Percentiles rank a stretch among this genome's conserved stretches.
These are phyloP conservation scores for Thunnus thynnus DNA, from an alignment of 2,113 vertebrate species.

Conservation along the genomic window DNA sequence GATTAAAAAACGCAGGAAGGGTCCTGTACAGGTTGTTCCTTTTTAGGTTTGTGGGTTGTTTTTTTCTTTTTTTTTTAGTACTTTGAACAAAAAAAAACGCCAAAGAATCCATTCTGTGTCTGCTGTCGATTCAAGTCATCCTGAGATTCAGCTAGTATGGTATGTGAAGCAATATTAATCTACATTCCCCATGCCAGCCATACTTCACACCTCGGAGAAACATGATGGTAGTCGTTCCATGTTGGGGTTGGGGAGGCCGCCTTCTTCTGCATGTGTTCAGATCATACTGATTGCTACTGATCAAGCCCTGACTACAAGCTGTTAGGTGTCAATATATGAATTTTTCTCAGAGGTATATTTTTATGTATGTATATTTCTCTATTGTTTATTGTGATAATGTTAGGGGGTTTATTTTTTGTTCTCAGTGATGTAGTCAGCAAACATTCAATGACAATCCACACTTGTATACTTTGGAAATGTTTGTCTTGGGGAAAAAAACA, in stretches of 20 bases:
- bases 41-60: not conserved
- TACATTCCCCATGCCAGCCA: slow-evolving; percentile 63
- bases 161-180: slow-evolving; percentile 54
- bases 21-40: not conserved
- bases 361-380: slow-evolving; percentile 72
- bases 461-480: slow-evolving; percentile 65
- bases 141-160: slow-evolving; percentile 22
- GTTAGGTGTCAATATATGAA: slow-evolving; percentile 68
- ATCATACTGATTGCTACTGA: slow-evolving; percentile 65
- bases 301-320: slow-evolving; percentile 73
- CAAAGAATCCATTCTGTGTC: slow-evolving; percentile 69
- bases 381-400: slow-evolving; percentile 63
- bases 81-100: slow-evolving; percentile 41
- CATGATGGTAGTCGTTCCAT: slow-evolving; percentile 17
- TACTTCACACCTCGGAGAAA: slow-evolving; percentile 35
- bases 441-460: slow-evolving; percentile 63
- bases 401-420: slow-evolving; percentile 65
- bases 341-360: slow-evolving; percentile 80
- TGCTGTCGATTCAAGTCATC: slow-evolving; percentile 11
- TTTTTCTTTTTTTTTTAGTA: slow-evolving; percentile 17
- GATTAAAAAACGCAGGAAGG: slow-evolving; percentile 21
- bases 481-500: slow-evolving; percentile 47
- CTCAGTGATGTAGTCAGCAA: slow-evolving; percentile 57
- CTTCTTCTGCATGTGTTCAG: slow-evolving; percentile 66
- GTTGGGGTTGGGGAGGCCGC: not conserved